These are phyloP conservation scores for Pterostichus niger DNA, from an alignment of 2,888 invertebrate genomes.

Conservation along the genomic window DNA sequence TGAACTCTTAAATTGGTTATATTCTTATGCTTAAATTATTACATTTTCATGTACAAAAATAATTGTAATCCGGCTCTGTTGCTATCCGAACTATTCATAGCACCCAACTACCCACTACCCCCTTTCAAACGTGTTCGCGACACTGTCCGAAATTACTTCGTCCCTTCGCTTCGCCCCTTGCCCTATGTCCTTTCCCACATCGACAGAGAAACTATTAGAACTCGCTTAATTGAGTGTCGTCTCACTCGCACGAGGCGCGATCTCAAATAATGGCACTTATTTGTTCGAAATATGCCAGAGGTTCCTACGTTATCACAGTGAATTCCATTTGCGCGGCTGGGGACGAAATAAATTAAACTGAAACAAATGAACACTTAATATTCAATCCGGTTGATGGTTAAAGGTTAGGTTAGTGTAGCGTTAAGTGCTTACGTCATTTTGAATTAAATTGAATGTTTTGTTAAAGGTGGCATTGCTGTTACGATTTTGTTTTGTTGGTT, in stretches of 20 bases:
- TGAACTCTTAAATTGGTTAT: too few relatives aligned
- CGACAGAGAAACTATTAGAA: conserved; percentile 33
- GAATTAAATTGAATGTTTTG: conserved; percentile 37
- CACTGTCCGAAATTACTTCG: conserved; percentile 43
- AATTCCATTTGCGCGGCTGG: conserved; percentile 25
- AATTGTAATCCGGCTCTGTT: background rate
- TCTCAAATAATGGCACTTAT: conserved; percentile 48
- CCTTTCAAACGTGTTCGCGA: conserved; percentile 3
- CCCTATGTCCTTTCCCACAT: background rate
- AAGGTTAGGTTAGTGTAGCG: conserved; percentile 25
- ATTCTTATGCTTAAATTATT: too few relatives aligned
- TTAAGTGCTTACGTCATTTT: conserved; percentile 31
- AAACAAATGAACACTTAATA: conserved; percentile 52
- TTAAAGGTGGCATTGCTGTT: background rate
- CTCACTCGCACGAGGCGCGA: background rate
- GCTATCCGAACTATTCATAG: background rate
- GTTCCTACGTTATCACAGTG: conserved; percentile 31
- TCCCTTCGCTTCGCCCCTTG: background rate
- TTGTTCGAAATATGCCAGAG: conserved; percentile 43
- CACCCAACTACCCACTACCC: background rate
- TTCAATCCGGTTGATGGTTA: conserved; percentile 13
- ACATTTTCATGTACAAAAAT: background rate
- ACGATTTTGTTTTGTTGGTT: conserved; percentile 11
- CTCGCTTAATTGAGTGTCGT: conserved; percentile 47
- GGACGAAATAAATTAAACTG: conserved; percentile 44